Evolutionary conservation across 2,797 vertebrate species (phyloP).

Genomic region (Iguana delicatissima): DNA sequence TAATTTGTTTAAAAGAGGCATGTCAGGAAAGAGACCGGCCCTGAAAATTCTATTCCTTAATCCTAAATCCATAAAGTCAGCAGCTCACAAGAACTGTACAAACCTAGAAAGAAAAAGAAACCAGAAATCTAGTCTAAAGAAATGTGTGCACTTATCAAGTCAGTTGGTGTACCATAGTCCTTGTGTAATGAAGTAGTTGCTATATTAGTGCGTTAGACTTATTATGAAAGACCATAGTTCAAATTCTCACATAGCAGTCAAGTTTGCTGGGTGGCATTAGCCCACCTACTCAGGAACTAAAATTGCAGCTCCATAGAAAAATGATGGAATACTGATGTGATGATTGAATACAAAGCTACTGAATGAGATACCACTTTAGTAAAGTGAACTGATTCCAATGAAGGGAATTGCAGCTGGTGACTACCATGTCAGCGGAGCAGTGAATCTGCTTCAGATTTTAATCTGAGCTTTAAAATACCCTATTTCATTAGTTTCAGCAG

Average conservation of each 20-base stretch:
- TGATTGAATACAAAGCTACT: background rate
- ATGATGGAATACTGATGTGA: background rate
- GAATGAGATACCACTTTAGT: background rate
- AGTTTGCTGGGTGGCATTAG: background rate
- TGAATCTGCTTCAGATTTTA: too few relatives aligned
- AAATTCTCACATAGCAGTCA: background rate
- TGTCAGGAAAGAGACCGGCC: background rate
- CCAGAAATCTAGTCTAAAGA: background rate
- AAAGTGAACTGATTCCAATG: background rate
- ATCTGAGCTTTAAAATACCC: too few relatives aligned
- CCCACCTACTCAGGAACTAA: background rate
- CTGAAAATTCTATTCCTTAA: background rate
- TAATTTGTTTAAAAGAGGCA: conserved; percentile 17
- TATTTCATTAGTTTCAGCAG: too few relatives aligned
- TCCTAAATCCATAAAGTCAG: conserved; percentile 1
- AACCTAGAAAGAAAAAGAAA: background rate
- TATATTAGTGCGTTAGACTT: background rate
- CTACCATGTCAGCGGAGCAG: too few relatives aligned
- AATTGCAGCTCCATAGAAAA: background rate
- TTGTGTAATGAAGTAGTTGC: background rate
- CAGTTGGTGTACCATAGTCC: background rate
- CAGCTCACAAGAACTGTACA: background rate
- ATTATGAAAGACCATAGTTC: background rate
- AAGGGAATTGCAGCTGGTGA: too few relatives aligned
- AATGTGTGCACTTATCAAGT: background rate